These are phyloP conservation scores for Engystomops pustulosus DNA, from an alignment of 2,113 vertebrate genomes.

Conservation along the genomic window DNA sequence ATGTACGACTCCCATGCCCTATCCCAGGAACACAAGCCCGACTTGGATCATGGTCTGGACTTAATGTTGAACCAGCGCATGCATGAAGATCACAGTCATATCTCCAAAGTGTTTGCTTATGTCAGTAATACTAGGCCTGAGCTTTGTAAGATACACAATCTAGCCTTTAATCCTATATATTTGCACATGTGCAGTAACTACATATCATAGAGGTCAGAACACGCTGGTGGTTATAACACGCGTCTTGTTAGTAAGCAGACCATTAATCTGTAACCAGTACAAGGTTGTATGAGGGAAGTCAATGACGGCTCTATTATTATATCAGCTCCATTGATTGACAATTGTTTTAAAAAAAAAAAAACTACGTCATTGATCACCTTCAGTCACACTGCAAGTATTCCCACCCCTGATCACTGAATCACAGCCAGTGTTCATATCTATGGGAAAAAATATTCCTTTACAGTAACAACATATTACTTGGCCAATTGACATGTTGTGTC, in stretches of 20 bases:
- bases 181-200: not conserved
- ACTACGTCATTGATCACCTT: not conserved
- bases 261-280: conserved; percentile 4
- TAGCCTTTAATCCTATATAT: not conserved
- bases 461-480: too few relatives aligned
- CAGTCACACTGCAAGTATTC: not conserved
- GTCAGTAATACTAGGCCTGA: too few relatives aligned
- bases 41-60: too few relatives aligned
- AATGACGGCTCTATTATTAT: not conserved
- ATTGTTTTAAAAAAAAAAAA: not conserved
- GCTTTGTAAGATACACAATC: not conserved
- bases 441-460: not conserved
- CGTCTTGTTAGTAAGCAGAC: not conserved
- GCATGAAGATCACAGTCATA: not conserved
- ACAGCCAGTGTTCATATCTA: not conserved
- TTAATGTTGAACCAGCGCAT: too few relatives aligned
- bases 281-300: conserved; percentile 8
- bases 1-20: too few relatives aligned
- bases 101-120: not conserved
- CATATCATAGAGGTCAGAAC: not conserved
- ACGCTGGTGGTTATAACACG: not conserved
- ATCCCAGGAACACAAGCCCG: too few relatives aligned
- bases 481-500: too few relatives aligned
- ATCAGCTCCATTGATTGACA: conserved; percentile 27
- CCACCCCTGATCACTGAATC: not conserved